Percentiles rank a stretch among this genome's conserved stretches.
Conservation (phyloP, 2,113 vertebrate species). For the Misgurnus anguillicaudatus region DNA sequence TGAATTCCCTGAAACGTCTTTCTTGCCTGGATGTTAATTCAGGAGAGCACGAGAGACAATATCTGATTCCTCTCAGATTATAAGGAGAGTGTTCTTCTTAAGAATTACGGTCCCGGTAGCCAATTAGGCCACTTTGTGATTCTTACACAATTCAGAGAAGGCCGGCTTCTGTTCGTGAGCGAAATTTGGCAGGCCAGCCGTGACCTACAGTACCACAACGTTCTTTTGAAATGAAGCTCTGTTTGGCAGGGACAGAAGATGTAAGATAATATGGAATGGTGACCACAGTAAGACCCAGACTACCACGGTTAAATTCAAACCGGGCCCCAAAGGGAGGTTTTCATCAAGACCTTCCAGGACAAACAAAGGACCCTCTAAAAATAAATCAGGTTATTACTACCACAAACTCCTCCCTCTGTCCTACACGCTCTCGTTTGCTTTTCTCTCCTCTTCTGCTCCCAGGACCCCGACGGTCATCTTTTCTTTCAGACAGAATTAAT, state of each 20-base stretch:
- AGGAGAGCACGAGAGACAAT: neutral
- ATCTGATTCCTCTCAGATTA: constrained; percentile 42
- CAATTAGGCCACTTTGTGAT: constrained; percentile 43
- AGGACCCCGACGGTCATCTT: constrained; percentile 14
- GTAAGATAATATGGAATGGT: constrained; percentile 49
- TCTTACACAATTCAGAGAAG: constrained; percentile 39
- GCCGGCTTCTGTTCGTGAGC: constrained; percentile 42
- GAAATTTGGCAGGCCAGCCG: constrained; percentile 47
- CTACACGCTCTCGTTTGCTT: constrained; percentile 25
- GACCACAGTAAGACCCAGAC: constrained; percentile 52
- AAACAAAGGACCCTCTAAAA: constrained; percentile 59
- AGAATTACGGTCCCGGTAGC: constrained; percentile 39
- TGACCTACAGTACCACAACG: constrained; percentile 25
- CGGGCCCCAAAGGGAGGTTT: constrained; percentile 48
- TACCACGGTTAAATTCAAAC: constrained; percentile 49
- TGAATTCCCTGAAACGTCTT: constrained; percentile 30
- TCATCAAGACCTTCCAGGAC: constrained; percentile 53
- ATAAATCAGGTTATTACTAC: constrained; percentile 56
- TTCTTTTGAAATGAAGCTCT: constrained; percentile 51
- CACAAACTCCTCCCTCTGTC: constrained; percentile 40
- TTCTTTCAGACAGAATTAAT: constrained; percentile 39
- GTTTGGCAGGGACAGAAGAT: constrained; percentile 39
- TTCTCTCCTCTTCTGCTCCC: constrained; percentile 32
- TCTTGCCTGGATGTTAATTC: constrained; percentile 10
- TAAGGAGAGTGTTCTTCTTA: neutral